These are phyloP conservation scores for Pterois miles DNA, from an alignment of 2,797 vertebrate species.

Conservation along the genomic window DNA sequence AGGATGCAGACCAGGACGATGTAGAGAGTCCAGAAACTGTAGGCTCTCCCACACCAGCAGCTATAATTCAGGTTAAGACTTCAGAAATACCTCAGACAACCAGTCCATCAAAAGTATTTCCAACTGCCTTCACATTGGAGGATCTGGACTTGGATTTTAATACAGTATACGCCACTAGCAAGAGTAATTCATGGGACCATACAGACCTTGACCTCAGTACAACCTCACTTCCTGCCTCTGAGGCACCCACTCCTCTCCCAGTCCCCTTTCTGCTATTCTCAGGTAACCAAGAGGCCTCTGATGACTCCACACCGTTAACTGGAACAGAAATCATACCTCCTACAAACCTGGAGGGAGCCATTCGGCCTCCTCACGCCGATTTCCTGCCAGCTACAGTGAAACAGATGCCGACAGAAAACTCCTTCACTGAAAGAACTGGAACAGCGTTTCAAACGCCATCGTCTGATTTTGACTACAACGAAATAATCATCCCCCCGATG, in stretches of 20 bases:
- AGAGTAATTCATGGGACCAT: constrained; percentile 24
- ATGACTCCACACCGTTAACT: constrained; percentile 52
- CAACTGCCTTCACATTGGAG: constrained; percentile 17
- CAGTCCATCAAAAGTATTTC: constrained; percentile 11
- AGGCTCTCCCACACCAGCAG: constrained; percentile 10
- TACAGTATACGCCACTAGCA: constrained; percentile 3
- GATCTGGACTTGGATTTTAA: constrained; percentile 26
- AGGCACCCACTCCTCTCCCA: neutral
- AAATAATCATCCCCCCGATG: constrained; percentile 35
- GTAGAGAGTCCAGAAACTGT: constrained; percentile 19
- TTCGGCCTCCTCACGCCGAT: constrained; percentile 33
- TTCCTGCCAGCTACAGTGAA: constrained; percentile 11
- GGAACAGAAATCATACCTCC: constrained; percentile 69
- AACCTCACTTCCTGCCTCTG: constrained; percentile 49
- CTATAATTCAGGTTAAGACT: constrained; percentile 38
- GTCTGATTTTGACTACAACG: constrained; percentile 56
- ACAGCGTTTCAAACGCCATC: neutral
- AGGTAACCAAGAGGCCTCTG: constrained; percentile 58
- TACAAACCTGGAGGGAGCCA: constrained; percentile 37
- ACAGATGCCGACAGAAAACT: neutral
- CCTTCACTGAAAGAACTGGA: constrained; percentile 25
- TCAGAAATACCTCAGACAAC: constrained; percentile 51
- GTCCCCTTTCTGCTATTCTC: constrained; percentile 43
- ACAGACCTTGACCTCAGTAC: constrained; percentile 41
- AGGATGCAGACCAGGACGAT: constrained; percentile 24